A percentile compares a stretch with the other conserved stretches of the same genome.
Evolutionary conservation across 2,113 vertebrate genomes (phyloP).

Genomic region (Austrofundulus limnaeus): DNA sequence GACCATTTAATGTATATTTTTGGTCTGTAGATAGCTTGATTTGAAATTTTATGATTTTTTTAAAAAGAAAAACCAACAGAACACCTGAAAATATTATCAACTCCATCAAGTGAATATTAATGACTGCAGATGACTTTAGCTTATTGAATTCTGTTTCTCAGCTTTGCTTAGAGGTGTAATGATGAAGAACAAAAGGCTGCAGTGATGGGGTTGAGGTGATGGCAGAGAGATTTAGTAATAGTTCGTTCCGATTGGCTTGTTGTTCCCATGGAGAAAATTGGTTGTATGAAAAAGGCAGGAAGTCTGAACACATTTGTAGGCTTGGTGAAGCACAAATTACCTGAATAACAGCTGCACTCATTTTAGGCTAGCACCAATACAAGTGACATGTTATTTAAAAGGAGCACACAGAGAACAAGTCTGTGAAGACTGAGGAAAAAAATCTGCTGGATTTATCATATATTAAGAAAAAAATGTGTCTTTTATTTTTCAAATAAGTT

Average conservation of each 20-base stretch:
- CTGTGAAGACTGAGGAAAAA: not conserved
- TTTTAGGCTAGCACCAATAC: not conserved
- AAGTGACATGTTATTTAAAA: slow-evolving; percentile 1
- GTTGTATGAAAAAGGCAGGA: not conserved
- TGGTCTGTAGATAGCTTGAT: too few species aligned
- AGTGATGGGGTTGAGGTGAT: not conserved
- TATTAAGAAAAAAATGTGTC: not conserved
- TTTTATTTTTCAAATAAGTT: not conserved
- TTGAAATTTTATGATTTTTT: too few species aligned
- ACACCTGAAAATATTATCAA: too few species aligned
- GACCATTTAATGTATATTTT: too few species aligned
- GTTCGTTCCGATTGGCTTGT: not conserved
- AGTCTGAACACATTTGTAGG: not conserved
- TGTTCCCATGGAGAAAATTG: slow-evolving; percentile 2
- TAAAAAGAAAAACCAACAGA: too few species aligned
- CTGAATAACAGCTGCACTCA: not conserved
- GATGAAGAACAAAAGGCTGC: not conserved
- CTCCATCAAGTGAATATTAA: too few species aligned
- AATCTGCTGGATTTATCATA: not conserved
- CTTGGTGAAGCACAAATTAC: not conserved
- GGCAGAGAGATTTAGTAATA: not conserved
- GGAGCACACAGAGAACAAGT: not conserved
- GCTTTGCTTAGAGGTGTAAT: not conserved
- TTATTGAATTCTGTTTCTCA: not conserved
- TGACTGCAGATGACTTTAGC: too few species aligned